Conservation (phyloP, 1,140 invertebrate species). For the Drosophila setifemur region DNA sequence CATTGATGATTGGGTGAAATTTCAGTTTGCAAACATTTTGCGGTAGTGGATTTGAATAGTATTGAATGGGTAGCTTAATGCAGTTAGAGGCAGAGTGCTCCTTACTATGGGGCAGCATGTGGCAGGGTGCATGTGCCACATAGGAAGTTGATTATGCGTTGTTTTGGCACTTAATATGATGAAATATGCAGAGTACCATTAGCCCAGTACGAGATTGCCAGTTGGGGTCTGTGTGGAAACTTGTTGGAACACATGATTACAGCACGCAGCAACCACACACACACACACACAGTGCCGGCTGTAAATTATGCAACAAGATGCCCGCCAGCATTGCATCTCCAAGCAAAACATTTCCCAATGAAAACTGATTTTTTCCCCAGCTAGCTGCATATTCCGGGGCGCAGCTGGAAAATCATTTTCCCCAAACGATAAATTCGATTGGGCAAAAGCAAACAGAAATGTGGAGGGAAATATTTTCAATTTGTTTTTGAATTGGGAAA, state of each 20-base stretch:
- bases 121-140: background rate
- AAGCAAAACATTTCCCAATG: slow-evolving; percentile 2
- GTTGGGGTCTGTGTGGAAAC: background rate
- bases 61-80: slow-evolving; percentile 5
- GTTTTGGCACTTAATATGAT: slow-evolving; percentile 80
- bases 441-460: background rate
- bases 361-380: slow-evolving; percentile 7
- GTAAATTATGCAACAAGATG: slow-evolving; percentile 30
- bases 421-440: too few relatives aligned
- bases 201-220: slow-evolving; percentile 18
- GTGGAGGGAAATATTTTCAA: background rate
- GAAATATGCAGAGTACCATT: slow-evolving; percentile 79
- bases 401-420: slow-evolving; percentile 11
- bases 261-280: slow-evolving; percentile 10
- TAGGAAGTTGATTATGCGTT: slow-evolving; percentile 72
- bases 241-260: slow-evolving; percentile 26
- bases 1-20: slow-evolving; percentile 30
- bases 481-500: background rate
- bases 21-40: slow-evolving; percentile 23
- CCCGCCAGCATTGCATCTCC: slow-evolving; percentile 6
- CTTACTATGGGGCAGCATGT: slow-evolving; percentile 19
- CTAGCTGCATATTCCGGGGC: slow-evolving; percentile 29
- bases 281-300: slow-evolving; percentile 17
- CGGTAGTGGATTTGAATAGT: background rate
- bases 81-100: slow-evolving; percentile 29